Base-by-base conservation (phyloP, 2,797 vertebrate species). In the Myotis myotis region DNA sequence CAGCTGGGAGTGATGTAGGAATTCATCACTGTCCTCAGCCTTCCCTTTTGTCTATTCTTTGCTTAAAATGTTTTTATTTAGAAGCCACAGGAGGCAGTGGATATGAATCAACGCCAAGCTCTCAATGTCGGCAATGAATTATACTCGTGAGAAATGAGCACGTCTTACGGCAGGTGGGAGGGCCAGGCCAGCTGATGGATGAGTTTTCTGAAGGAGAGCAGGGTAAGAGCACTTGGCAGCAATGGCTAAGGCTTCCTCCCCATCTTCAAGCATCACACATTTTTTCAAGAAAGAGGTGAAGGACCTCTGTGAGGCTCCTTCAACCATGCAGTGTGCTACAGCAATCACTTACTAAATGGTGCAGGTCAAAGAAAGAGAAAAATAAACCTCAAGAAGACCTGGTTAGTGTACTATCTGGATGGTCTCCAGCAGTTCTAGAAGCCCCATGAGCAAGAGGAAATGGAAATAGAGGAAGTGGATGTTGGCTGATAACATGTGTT, bases 11-110 rank as follows among this genome's bases (percentile, higher is more conserved):
- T 28, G 70, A 92, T 53, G 4, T 11, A 49, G 71, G n/a, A 49
- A 88, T 96, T 93, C 75, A 79, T 95, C 96, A 83, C 60, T 76
- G 47, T 83, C 80, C 53, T 75, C 36, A 25, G 71, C 33, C 53
- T 92, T 79, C 82, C 49, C 41, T 71, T 94, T 95, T 53, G 89
- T 87, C 89, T 95, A 19, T 71, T 75, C 74, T 93, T 92, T 85
- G 85, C 91, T 95, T 80, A 92, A 91, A 95, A 94, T 83, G 60
- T 93, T 97, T 97, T 96, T 90, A 92, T 96, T 95, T 96, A 90
- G 93, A 96, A 96, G 79, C 60, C 30, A 51, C 74, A 70, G 81
- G 87, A 96, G 94, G 90, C 91, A 86, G 87, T 96, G 85, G 91
- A 76, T 95, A 96, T 93, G 94, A 92, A 97, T 97, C 82, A 91